Evolutionary conservation across 2,113 vertebrate species (phyloP).

Genomic region (Leuciscus idus): DNA sequence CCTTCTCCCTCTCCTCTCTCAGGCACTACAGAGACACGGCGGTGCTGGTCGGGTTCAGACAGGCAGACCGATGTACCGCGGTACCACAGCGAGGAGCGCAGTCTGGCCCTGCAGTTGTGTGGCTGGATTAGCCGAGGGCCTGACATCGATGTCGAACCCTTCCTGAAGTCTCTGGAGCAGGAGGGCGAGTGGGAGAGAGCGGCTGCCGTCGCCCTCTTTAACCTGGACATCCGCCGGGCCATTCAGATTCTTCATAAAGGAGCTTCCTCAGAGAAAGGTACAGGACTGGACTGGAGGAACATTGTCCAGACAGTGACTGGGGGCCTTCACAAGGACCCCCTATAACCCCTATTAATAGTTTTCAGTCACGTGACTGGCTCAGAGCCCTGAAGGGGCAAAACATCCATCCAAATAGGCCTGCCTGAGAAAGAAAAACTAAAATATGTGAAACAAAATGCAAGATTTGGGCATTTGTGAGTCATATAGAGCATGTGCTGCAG

Average conservation of each 20-base stretch:
- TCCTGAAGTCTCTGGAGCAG: constrained; percentile 90
- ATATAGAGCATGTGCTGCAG: too few relatives aligned
- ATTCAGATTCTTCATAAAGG: constrained; percentile 97
- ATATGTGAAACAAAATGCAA: too few relatives aligned
- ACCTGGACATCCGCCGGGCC: constrained; percentile 92
- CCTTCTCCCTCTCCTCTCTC: constrained; percentile 23
- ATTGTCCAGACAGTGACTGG: background rate
- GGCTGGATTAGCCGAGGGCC: constrained; percentile 93
- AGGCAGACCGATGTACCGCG: constrained; percentile 85
- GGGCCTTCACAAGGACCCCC: too few relatives aligned
- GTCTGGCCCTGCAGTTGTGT: constrained; percentile 91
- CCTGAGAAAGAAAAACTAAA: too few relatives aligned
- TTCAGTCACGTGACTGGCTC: too few relatives aligned
- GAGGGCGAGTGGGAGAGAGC: constrained; percentile 95
- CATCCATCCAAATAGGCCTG: too few relatives aligned
- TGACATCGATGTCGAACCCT: constrained; percentile 88
- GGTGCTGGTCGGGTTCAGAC: constrained; percentile 90
- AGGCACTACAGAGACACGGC: constrained; percentile 89
- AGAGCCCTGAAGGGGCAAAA: too few relatives aligned
- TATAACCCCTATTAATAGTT: too few relatives aligned
- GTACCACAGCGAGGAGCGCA: constrained; percentile 91
- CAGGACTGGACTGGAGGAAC: background rate
- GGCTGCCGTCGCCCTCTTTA: constrained; percentile 95
- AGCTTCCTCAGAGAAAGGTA: constrained; percentile 90
- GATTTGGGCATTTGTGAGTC: too few relatives aligned